Conservation (phyloP, 2,888 invertebrate species). For the Nomada hirtipes region DNA sequence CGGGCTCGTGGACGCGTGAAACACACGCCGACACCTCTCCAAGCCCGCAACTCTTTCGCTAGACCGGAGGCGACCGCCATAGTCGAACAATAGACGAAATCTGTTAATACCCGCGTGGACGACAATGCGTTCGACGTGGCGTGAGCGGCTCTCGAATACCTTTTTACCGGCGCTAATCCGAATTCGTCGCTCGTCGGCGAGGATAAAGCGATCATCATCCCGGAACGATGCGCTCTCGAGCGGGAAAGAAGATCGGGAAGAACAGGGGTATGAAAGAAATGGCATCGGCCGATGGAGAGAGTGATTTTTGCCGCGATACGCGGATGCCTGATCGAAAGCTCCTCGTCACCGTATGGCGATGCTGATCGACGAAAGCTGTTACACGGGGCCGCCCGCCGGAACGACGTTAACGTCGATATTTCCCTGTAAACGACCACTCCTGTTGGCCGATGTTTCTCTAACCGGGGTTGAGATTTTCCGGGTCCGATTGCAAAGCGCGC, state of each 20-base stretch:
- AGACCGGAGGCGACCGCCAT: constrained; percentile 64
- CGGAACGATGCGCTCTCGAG: constrained; percentile 73
- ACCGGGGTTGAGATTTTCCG: constrained; percentile 37
- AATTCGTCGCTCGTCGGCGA: constrained; percentile 69
- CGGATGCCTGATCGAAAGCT: constrained; percentile 55
- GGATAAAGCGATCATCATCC: constrained; percentile 79
- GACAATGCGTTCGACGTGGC: constrained; percentile 79
- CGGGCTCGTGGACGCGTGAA: constrained; percentile 71
- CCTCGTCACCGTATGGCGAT: constrained; percentile 71
- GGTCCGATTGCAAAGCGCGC: constrained; percentile 49
- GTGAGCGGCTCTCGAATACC: constrained; percentile 80
- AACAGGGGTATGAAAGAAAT: constrained; percentile 47
- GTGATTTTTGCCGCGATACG: constrained; percentile 78
- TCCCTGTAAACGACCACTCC: constrained; percentile 59
- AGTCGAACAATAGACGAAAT: constrained; percentile 77
- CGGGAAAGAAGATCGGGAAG: constrained; percentile 31
- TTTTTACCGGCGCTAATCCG: constrained; percentile 82
- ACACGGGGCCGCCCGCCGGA: constrained; percentile 59
- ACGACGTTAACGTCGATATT: constrained; percentile 66
- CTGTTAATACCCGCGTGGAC: constrained; percentile 79
- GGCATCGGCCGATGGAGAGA: constrained; percentile 40
- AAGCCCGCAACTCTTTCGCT: constrained; percentile 70
- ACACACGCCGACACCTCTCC: constrained; percentile 72
- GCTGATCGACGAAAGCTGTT: constrained; percentile 59
- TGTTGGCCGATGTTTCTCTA: constrained; percentile 27